These are phyloP conservation scores for Alviniconcha marisindica DNA, from an alignment of 1,140 invertebrate genomes.

Conservation along the genomic window DNA sequence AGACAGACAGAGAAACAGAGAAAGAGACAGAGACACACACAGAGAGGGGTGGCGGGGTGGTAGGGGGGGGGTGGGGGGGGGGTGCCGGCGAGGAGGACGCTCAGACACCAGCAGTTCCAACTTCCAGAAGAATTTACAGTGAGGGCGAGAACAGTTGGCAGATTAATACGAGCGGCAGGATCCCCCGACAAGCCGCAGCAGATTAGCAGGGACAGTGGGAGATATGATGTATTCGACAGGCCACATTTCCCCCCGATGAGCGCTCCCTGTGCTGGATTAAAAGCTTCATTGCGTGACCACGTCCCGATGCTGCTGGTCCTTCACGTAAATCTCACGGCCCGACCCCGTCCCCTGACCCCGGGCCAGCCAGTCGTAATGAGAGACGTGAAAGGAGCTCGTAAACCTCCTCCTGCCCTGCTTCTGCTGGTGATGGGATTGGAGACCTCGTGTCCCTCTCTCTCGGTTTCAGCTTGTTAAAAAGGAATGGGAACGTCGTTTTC, in stretches of 20 bases:
- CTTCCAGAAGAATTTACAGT: neutral
- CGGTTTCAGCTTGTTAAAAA: neutral
- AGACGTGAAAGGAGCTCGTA: constrained; percentile 12
- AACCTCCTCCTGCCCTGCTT: constrained; percentile 12
- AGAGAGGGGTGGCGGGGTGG: neutral
- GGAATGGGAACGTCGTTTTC: too few species aligned
- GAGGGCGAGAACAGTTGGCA: neutral
- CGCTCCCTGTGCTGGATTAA: constrained; percentile 5
- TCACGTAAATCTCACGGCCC: constrained; percentile 9
- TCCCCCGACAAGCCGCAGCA: neutral
- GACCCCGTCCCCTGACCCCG: neutral
- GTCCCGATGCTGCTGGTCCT: neutral
- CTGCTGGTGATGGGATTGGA: neutral
- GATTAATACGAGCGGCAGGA: constrained; percentile 17
- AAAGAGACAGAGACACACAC: neutral
- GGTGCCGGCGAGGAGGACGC: neutral
- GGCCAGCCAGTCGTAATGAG: constrained; percentile 21
- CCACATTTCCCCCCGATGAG: neutral
- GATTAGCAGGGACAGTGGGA: constrained; percentile 20
- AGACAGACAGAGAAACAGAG: neutral
- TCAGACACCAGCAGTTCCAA: neutral
- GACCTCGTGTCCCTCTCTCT: neutral
- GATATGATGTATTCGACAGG: constrained; percentile 35
- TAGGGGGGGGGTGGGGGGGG: neutral
- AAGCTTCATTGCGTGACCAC: constrained; percentile 3